phyloP scores from a whole-genome alignment of 2,888 invertebrate genomes.

The Oasisia sp. region DNA sequence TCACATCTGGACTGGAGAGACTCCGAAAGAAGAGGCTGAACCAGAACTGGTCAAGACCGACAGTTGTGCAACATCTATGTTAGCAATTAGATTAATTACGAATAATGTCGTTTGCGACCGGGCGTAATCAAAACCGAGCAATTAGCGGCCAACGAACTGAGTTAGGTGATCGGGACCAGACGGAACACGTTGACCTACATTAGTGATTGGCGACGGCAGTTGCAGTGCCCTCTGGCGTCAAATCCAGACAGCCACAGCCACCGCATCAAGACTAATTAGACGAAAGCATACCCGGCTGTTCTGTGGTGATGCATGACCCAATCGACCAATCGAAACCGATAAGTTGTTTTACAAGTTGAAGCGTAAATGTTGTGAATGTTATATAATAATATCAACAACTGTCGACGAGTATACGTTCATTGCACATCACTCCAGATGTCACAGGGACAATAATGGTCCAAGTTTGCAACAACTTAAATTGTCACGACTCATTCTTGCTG shows the following conservation, averaged over 20 bases:
- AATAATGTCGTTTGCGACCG: too few species aligned
- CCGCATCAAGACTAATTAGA: background rate
- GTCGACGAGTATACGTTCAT: background rate
- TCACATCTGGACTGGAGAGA: background rate
- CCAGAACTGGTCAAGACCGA: background rate
- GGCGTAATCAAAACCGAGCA: background rate
- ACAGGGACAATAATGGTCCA: too few species aligned
- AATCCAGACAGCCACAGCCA: background rate
- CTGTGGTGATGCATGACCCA: background rate
- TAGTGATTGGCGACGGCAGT: background rate
- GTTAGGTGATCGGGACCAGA: background rate
- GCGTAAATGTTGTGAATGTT: background rate
- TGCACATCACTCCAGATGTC: background rate
- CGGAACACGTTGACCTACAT: background rate
- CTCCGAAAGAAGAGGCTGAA: background rate
- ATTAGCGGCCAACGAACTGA: background rate
- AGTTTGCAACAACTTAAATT: background rate
- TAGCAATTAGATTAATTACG: too few species aligned
- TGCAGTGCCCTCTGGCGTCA: background rate
- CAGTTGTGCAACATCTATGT: background rate
- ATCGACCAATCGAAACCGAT: background rate
- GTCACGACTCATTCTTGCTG: background rate
- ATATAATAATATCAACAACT: background rate
- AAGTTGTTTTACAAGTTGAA: background rate
- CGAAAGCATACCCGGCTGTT: background rate